Evolutionary conservation across 2,113 vertebrate species (phyloP), one percentile per base, ranked within the genome.

Genomic region (Tonatia bakeri): DNA sequence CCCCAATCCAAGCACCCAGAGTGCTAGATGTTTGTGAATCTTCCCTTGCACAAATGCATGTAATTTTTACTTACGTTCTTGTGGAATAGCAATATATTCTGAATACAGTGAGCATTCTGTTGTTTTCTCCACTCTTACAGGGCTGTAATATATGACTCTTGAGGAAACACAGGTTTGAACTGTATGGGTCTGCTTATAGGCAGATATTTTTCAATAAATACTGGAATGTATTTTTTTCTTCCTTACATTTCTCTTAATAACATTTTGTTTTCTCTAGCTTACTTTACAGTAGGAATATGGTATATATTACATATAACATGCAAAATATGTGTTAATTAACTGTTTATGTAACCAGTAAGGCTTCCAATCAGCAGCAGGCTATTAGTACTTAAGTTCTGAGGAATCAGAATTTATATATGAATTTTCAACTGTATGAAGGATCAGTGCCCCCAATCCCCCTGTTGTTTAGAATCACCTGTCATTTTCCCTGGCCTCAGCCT

Each of bases 1-100:
- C 3, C 70, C 31, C 7, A 80, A 28, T 26, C 79, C 81, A 36
- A 64, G 16, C 33, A 38, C 59, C 70, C 28, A 40, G 7, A 65
- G 50, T 79, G 24, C 64, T 65, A 17, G 24, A 9, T 22, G 22
- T 72, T 28, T 73, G 33, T 17, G 72, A 36, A 22, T 17, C 31
- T 31, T 31, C 70, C 28, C 59, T 75, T 31, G 47, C 36, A 96
- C 43, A 90, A 89, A 73, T 7, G 31, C 36, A 40, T 15, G 12
- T 31, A 17, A 31, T 24, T 64, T 22, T 56, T 56, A 80, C 28
- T 33, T 61, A 56, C 1, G 0, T 69, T 81, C 50, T 56, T 54
- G 3, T 2, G 31, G 5, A 47, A 33, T 0, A 28, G 20, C 12
- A 7, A 13, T 16, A 69, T 0, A 26, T 1, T 6, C 14, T 36